Evolutionary conservation across 1,140 invertebrate species (phyloP).

Genomic region (Nasonia giraulti): DNA sequence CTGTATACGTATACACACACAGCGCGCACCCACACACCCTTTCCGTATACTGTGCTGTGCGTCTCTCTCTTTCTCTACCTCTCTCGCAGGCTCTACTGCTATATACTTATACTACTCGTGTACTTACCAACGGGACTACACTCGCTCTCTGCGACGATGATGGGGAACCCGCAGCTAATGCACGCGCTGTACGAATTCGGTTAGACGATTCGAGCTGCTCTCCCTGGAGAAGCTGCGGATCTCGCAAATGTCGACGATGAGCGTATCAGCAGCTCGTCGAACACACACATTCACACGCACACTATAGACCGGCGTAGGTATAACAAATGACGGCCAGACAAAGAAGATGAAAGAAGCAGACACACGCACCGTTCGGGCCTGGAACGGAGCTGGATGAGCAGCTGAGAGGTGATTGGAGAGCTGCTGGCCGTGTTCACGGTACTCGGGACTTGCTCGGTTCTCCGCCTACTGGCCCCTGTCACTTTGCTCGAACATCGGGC

Average conservation of each 20-base stretch:
- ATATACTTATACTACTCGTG: not conserved
- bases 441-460: no score
- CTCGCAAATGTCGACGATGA: no score
- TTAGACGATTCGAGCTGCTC: no score
- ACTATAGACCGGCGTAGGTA: no score
- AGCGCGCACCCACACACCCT: not conserved
- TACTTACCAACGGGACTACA: not conserved
- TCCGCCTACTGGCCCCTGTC: not conserved
- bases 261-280: not conserved
- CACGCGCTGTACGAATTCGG: no score
- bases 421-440: not conserved
- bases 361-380: not conserved
- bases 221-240: no score
- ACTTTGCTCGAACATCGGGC: not conserved
- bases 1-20: slow-evolving; percentile 8
- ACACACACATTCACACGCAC: not conserved
- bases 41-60: no score
- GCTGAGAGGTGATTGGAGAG: not conserved
- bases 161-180: not conserved
- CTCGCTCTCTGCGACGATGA: not conserved
- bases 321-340: not conserved
- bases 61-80: not conserved
- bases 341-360: not conserved
- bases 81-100: not conserved
- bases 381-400: not conserved